phyloP scores from a whole-genome alignment of 2,113 vertebrate species.

The Indri indri region DNA sequence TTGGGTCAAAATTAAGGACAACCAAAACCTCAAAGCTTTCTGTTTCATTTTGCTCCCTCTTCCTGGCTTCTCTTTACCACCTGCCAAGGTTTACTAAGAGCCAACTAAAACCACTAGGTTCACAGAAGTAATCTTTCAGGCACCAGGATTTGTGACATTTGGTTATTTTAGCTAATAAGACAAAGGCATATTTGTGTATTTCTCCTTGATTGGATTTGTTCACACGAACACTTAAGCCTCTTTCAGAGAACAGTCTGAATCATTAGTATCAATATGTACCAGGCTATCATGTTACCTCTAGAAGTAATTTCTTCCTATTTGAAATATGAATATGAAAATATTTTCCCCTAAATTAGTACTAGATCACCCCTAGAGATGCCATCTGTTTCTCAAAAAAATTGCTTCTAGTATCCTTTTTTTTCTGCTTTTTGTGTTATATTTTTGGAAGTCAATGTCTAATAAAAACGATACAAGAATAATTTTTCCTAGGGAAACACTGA shows the following conservation, averaged over 20 bases:
- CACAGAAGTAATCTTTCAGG: neutral
- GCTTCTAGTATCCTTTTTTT: neutral
- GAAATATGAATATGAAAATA: conserved; percentile 44
- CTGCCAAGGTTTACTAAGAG: neutral
- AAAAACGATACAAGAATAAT: neutral
- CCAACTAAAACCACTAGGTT: neutral
- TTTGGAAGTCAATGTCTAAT: conserved; percentile 28
- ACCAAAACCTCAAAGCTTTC: neutral
- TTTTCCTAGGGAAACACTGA: neutral
- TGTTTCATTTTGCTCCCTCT: neutral
- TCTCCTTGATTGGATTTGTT: conserved; percentile 4
- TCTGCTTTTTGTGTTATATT: neutral
- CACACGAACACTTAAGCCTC: neutral
- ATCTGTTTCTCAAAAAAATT: neutral
- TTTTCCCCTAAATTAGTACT: conserved; percentile 30
- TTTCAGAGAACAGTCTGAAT: conserved; percentile 23
- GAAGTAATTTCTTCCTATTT: neutral
- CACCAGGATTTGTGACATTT: neutral
- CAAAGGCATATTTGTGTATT: neutral
- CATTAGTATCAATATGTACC: neutral
- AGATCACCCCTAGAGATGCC: neutral
- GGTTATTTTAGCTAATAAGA: neutral
- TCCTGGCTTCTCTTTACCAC: neutral
- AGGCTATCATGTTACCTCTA: conserved; percentile 21
- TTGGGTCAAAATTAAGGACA: conserved; percentile 36